phyloP scores from a whole-genome alignment of 2,888 invertebrate species.

The Polymixis lichenea region DNA sequence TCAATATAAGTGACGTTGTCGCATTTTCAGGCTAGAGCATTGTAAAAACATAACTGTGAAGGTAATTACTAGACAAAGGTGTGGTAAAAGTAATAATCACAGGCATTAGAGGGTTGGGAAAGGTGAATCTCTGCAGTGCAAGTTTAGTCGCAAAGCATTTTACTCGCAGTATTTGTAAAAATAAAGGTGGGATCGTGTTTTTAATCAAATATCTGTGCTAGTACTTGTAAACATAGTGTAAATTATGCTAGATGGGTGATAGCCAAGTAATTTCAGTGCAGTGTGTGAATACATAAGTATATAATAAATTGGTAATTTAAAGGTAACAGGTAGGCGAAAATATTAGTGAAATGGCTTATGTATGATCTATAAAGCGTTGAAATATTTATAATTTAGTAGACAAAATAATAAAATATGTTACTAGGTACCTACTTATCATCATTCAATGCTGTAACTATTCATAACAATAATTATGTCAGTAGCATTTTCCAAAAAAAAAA shows the following conservation, averaged over 20 bases:
- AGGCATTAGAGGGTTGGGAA: constrained; percentile 78
- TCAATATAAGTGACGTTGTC: constrained; percentile 43
- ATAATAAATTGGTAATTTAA: constrained; percentile 46
- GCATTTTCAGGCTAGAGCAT: constrained; percentile 62
- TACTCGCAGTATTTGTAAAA: constrained; percentile 48
- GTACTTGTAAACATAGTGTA: constrained; percentile 34
- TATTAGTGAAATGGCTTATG: constrained; percentile 38
- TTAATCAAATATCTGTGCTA: constrained; percentile 35
- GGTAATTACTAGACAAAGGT: constrained; percentile 85
- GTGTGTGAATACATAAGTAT: constrained; percentile 55
- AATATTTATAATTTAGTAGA: not conserved
- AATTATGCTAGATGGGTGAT: constrained; percentile 30
- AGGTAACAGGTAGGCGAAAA: constrained; percentile 47
- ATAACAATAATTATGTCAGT: not conserved
- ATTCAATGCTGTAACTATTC: not conserved
- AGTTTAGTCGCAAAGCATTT: constrained; percentile 74
- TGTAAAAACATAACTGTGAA: constrained; percentile 81
- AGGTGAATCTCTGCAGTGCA: constrained; percentile 77
- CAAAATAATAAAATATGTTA: not conserved
- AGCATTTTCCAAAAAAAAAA: not conserved
- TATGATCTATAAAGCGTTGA: constrained; percentile 15
- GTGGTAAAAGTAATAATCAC: constrained; percentile 84
- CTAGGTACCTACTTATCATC: not conserved
- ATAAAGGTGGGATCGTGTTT: constrained; percentile 23
- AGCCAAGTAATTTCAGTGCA: constrained; percentile 49